A percentile compares a stretch with the other conserved stretches of the same genome.
These are phyloP conservation scores for Drosophila nasuta DNA, from an alignment of 1,140 invertebrate genomes.

Conservation along the genomic window DNA sequence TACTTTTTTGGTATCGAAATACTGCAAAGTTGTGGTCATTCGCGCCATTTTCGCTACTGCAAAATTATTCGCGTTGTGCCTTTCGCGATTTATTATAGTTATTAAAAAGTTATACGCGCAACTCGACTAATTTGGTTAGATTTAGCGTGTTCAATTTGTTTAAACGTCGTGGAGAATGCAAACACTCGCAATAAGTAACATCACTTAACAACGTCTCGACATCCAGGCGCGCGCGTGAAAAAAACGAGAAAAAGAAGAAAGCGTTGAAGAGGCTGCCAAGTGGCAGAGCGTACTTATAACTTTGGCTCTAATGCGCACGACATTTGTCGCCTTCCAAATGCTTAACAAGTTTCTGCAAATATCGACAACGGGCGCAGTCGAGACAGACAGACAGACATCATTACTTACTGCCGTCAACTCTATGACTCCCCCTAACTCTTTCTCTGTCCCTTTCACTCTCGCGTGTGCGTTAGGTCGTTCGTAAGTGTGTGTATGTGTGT, in stretches of 20 bases:
- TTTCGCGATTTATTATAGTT: not conserved
- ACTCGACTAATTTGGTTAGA: constrained; percentile 26
- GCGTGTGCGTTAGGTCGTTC: not conserved
- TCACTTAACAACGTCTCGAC: constrained; percentile 12
- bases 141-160: constrained; percentile 27
- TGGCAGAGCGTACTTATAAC: constrained; percentile 40
- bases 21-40: not conserved
- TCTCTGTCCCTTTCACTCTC: no score
- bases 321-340: constrained; percentile 78
- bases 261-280: constrained; percentile 40
- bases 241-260: not conserved
- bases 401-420: constrained; percentile 60
- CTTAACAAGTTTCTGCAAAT: constrained; percentile 78
- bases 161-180: constrained; percentile 15
- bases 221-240: not conserved
- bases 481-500: not conserved
- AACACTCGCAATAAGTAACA: constrained; percentile 27
- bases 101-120: not conserved
- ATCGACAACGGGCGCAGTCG: constrained; percentile 44
- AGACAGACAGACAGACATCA: constrained; percentile 60
- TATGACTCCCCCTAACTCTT: not conserved
- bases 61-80: no score
- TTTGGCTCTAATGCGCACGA: constrained; percentile 66
- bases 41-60: not conserved
- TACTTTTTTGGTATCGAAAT: not conserved